Conservation (phyloP, 2,888 invertebrate genomes). For the Netelia melanura region DNA sequence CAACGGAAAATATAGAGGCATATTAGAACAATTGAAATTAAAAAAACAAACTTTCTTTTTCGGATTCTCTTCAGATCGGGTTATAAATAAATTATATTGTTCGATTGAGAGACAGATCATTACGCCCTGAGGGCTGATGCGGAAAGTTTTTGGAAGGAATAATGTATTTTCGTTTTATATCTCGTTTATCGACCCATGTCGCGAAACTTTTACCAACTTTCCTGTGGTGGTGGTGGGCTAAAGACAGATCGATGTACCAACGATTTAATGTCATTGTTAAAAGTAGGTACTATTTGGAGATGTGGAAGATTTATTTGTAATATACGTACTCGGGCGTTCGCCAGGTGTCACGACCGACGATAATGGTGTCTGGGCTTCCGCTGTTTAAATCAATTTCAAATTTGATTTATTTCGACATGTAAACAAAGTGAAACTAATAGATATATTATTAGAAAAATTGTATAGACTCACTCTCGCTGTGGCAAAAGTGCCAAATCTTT, state of each 20-base stretch:
- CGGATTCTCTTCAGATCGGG: too few relatives aligned
- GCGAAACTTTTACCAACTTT: slow-evolving; percentile 76
- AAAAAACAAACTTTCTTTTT: neutral
- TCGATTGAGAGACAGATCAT: slow-evolving; percentile 30
- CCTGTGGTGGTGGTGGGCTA: slow-evolving; percentile 79
- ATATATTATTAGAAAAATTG: neutral
- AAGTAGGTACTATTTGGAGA: too few relatives aligned
- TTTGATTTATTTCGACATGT: neutral
- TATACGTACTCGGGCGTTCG: slow-evolving; percentile 80
- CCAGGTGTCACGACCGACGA: slow-evolving; percentile 80
- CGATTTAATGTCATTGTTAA: slow-evolving; percentile 11
- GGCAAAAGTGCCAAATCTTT: slow-evolving; percentile 75
- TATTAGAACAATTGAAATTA: neutral
- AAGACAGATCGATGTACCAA: slow-evolving; percentile 51
- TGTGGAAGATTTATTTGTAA: neutral
- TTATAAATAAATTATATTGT: too few relatives aligned
- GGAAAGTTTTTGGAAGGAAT: slow-evolving; percentile 6
- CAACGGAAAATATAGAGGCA: neutral
- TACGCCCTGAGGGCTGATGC: slow-evolving; percentile 20
- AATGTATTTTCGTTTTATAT: slow-evolving; percentile 3
- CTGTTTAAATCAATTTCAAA: slow-evolving; percentile 65
- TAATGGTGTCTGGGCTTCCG: slow-evolving; percentile 79
- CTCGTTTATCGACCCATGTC: slow-evolving; percentile 10
- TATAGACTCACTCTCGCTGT: slow-evolving; percentile 77
- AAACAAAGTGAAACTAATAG: neutral